Percentiles rank a stretch among this genome's conserved stretches.
Conservation (phyloP, 1,140 invertebrate species). For the Dendrolimus kikuchii region DNA sequence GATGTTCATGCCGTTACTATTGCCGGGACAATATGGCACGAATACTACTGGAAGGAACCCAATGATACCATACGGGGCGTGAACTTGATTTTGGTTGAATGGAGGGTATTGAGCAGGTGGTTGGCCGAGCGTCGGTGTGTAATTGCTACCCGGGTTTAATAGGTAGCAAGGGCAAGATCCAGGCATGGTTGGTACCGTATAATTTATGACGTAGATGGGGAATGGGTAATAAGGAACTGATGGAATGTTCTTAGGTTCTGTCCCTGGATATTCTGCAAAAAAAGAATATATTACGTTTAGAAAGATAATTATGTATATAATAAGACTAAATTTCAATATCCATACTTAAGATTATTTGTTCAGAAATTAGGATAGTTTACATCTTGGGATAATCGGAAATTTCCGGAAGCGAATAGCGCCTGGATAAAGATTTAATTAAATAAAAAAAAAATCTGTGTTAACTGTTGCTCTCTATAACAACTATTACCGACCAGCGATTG, state of each 20-base stretch:
- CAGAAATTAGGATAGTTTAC: no score
- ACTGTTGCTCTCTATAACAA: no score
- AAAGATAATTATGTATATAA: no score
- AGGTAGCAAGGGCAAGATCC: slow-evolving; percentile 72
- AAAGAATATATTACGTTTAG: no score
- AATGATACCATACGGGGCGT: slow-evolving; percentile 64
- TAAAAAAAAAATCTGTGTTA: no score
- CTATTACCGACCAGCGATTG: no score
- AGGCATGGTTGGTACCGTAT: slow-evolving; percentile 71
- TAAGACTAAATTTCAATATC: no score
- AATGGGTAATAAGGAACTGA: slow-evolving; percentile 49
- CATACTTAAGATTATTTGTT: no score
- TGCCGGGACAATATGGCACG: slow-evolving; percentile 73
- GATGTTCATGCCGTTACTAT: slow-evolving; percentile 49
- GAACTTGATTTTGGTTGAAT: slow-evolving; percentile 24
- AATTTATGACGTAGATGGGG: slow-evolving; percentile 71
- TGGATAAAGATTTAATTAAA: no score
- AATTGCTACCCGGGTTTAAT: slow-evolving; percentile 56
- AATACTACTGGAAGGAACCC: slow-evolving; percentile 76
- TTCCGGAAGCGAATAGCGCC: no score
- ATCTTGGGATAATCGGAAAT: no score
- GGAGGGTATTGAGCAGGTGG: slow-evolving; percentile 11
- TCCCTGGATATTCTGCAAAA: slow-evolving; percentile 11
- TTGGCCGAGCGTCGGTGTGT: slow-evolving; percentile 26
- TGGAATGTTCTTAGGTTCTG: slow-evolving; percentile 37